These are phyloP conservation scores for Uria lomvia DNA, from an alignment of 2,113 vertebrate genomes.

Conservation along the genomic window DNA sequence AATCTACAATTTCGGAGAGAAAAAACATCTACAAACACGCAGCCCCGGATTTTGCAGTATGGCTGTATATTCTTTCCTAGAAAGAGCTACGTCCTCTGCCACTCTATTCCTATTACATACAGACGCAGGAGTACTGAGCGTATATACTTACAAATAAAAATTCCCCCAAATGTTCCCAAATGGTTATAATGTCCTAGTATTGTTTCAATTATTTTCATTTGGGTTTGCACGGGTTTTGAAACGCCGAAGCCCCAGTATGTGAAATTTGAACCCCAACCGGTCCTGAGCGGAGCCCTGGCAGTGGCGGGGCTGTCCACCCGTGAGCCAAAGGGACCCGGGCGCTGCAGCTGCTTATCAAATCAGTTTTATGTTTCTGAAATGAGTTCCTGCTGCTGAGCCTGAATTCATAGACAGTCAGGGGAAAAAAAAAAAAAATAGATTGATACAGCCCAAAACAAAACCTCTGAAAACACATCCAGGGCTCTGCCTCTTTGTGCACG, in stretches of 20 bases:
- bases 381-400: conserved; percentile 72
- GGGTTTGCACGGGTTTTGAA: conserved; percentile 17
- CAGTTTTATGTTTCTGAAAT: conserved; percentile 72
- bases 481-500: background rate
- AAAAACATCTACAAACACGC: background rate
- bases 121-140: background rate
- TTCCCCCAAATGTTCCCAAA: conserved; percentile 33
- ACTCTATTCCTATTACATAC: background rate
- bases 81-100: background rate
- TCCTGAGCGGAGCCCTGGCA: background rate
- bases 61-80: background rate
- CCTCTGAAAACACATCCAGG: conserved; percentile 11
- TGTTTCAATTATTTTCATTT: conserved; percentile 9
- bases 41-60: background rate
- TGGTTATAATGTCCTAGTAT: background rate
- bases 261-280: conserved; percentile 38
- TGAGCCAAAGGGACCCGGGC: conserved; percentile 41
- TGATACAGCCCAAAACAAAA: conserved; percentile 59
- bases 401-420: conserved; percentile 59
- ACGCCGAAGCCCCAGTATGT: conserved; percentile 26
- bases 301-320: conserved; percentile 56
- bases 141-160: conserved; percentile 30
- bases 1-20: background rate
- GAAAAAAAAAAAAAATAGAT: conserved; percentile 17
- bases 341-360: conserved; percentile 77